Evolutionary conservation across 2,113 vertebrate species (phyloP), one percentile per base, ranked within the genome.

Genomic region (Oryzias melastigma): DNA sequence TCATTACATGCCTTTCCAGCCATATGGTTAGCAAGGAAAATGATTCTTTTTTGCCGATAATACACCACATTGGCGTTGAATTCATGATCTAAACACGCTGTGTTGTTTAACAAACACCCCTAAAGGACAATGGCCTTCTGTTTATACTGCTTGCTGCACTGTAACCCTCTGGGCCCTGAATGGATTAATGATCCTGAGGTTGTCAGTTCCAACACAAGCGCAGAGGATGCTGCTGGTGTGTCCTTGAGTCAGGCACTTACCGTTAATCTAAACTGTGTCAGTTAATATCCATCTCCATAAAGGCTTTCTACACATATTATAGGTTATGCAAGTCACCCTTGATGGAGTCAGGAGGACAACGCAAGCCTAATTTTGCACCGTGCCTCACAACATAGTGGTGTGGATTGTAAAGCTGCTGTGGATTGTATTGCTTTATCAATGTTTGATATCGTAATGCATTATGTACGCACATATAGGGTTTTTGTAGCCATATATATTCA

Each of bases 211-310:
- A 74, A 84, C 58, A 50, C 67, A 51, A 66, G 65, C 46, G 12
- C 53, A 58, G 66, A 61, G 65, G 75, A 73, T 65, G 77, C 61
- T 72, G 70, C 75, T 71, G 79, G 80, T 72, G 79, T 88, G 85
- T 84, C 88, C 84, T 89, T 89, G 83, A 80, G 71, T 15, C 62
- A 75, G 75, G 61, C 78, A 78, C 79, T 88, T 84, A 35, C 35
- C 35, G 35, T 35, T 35, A 65, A 84, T 87, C 77, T 74, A 80
- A 80, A 87, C 71, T 54, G 73, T 84, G 83, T 85, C 73, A 71
- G 68, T 87, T 83, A 83, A 87, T 87, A 89, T 88, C 84, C 77
- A 79, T 90, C 83, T 86, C 78, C 55, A 68, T 82, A 81, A 84
- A 84, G 55, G 58, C 70, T 79, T 83, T 80, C 75, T 29, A 73